Evolutionary conservation across 2,888 invertebrate species (phyloP).

Genomic region (Pseudococcus longispinus): DNA sequence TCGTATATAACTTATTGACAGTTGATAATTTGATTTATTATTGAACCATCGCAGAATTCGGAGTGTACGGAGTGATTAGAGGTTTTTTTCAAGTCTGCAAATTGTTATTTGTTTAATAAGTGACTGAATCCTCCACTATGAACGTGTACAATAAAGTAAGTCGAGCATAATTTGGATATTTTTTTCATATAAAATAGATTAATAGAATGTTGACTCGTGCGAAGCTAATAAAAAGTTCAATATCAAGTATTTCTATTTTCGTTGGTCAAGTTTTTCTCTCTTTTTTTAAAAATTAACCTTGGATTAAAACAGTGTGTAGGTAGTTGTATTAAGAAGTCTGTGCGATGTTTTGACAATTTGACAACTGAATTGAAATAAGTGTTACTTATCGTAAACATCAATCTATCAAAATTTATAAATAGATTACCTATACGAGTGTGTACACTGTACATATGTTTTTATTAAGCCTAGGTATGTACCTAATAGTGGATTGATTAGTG

Average conservation of each 20-base stretch:
- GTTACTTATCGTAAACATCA: background rate
- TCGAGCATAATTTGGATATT: background rate
- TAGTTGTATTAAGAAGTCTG: background rate
- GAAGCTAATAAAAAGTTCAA: background rate
- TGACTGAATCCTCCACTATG: background rate
- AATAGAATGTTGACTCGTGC: background rate
- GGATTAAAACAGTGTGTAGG: background rate
- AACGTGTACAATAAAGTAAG: background rate
- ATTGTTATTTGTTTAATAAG: background rate
- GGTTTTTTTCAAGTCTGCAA: background rate
- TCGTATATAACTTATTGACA: conserved; percentile 24
- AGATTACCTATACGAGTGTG: background rate
- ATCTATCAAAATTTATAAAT: background rate
- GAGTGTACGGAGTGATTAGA: background rate
- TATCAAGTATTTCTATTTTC: background rate
- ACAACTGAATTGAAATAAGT: background rate
- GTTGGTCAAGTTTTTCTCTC: background rate
- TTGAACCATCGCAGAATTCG: conserved; percentile 5
- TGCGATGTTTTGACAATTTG: background rate
- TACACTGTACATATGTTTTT: too few species aligned
- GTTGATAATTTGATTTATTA: conserved; percentile 49
- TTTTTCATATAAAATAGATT: background rate
- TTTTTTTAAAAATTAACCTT: background rate
- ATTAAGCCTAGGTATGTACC: too few species aligned
- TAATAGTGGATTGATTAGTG: too few species aligned